Percentiles rank a stretch among this genome's conserved stretches.
phyloP scores from a whole-genome alignment of 2,888 invertebrate species.

The Dusona sp. region DNA sequence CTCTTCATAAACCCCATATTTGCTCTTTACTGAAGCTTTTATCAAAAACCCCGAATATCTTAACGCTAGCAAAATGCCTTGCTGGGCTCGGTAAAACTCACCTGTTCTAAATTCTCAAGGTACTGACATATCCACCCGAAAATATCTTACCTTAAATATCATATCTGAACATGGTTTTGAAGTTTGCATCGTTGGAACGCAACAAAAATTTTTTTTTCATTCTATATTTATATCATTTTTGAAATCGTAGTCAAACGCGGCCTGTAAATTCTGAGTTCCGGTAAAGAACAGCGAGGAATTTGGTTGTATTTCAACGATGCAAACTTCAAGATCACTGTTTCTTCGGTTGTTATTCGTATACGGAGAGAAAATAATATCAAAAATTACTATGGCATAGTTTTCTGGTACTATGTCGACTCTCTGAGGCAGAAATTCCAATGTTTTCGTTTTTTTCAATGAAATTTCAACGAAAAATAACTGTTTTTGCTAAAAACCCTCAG shows the following conservation, averaged over 20 bases:
- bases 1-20: slow-evolving; percentile 11
- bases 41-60: slow-evolving; percentile 15
- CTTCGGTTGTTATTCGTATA: not conserved
- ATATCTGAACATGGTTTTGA: not conserved
- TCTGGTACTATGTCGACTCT: no score
- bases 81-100: not conserved
- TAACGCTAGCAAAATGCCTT: not conserved
- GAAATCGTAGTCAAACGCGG: no score
- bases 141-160: not conserved
- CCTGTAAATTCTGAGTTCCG: no score
- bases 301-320: not conserved
- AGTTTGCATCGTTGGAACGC: not conserved
- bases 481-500: no score
- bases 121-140: not conserved
- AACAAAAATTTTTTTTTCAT: not conserved
- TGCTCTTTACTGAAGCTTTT: not conserved
- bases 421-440: no score
- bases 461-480: no score
- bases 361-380: no score
- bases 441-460: no score
- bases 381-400: no score
- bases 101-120: not conserved
- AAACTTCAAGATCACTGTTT: not conserved
- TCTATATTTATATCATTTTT: not conserved
- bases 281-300: no score